Evolutionary conservation across 2,797 vertebrate species (phyloP).

Genomic region (Mus caroli): DNA sequence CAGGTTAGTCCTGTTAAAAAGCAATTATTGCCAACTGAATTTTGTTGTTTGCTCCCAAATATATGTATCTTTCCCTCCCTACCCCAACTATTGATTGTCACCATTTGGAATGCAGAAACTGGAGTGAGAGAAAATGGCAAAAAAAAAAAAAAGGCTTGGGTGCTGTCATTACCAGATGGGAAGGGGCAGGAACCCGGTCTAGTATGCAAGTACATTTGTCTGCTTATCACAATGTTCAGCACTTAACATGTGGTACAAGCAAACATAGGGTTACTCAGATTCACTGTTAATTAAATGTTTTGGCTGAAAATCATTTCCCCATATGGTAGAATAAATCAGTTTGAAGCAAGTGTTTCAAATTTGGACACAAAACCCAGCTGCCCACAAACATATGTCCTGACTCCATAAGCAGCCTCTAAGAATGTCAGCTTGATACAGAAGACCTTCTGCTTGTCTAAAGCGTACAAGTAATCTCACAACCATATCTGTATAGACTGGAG

Average conservation of each 20-base stretch:
- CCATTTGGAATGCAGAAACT: slow-evolving; percentile 55
- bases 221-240: slow-evolving; percentile 69
- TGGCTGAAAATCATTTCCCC: slow-evolving; percentile 74
- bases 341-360: slow-evolving; percentile 70
- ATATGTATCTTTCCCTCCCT: not conserved
- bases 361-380: slow-evolving; percentile 71
- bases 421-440: slow-evolving; percentile 53
- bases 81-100: not conserved
- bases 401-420: slow-evolving; percentile 53
- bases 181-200: slow-evolving; percentile 53
- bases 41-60: slow-evolving; percentile 64
- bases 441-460: slow-evolving; percentile 56
- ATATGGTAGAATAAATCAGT: slow-evolving; percentile 75
- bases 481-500: slow-evolving; percentile 17
- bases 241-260: slow-evolving; percentile 39
- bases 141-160: slow-evolving; percentile 46
- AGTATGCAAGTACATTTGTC: slow-evolving; percentile 41
- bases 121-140: not conserved
- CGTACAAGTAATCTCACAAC: slow-evolving; percentile 39
- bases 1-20: not conserved
- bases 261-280: slow-evolving; percentile 66
- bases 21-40: slow-evolving; percentile 56
- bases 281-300: slow-evolving; percentile 83
- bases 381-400: slow-evolving; percentile 74
- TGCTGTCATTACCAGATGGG: slow-evolving; percentile 69